These are phyloP conservation scores for Ciona savignyi DNA, from an alignment of 23 tunicate species.

Conservation along the genomic window DNA sequence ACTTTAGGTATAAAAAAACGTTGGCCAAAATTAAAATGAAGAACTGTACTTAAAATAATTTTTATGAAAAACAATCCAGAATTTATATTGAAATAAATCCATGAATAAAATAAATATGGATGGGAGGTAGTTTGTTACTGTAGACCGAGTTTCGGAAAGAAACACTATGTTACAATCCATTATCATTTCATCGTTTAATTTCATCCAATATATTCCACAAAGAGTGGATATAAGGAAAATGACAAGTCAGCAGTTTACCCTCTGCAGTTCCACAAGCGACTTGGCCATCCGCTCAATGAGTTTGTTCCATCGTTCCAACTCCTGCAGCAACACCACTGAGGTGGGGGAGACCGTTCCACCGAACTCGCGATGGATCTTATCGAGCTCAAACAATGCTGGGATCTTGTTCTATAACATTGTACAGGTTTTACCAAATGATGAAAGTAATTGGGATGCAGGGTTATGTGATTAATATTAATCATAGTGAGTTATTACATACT, in stretches of 20 bases:
- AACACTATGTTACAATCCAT: no score
- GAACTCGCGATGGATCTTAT: slow-evolving; percentile 75
- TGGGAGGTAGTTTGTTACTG: no score
- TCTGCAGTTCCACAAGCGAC: slow-evolving; percentile 89
- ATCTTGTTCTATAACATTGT: slow-evolving; percentile 78
- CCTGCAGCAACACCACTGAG: slow-evolving; percentile 94
- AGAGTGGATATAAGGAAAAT: no score
- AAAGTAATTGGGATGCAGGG: no score
- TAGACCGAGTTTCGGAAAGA: no score
- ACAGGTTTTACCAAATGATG: no score
- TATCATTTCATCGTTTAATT: no score
- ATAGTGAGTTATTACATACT: no score
- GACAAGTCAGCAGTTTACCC: slow-evolving; percentile 19
- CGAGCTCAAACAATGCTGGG: slow-evolving; percentile 86
- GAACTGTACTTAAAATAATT: not conserved
- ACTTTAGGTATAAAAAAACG: not conserved
- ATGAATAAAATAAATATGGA: no score
- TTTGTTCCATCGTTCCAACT: slow-evolving; percentile 93
- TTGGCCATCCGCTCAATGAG: slow-evolving; percentile 86
- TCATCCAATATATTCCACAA: not conserved
- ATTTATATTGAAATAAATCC: no score
- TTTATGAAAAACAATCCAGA: not conserved
- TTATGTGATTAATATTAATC: no score
- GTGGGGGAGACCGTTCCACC: slow-evolving; percentile 82
- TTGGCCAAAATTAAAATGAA: not conserved